A percentile compares a stretch with the other conserved stretches of the same genome.
These are phyloP conservation scores for Gnathonemus longibarbis DNA, from an alignment of 2,113 vertebrate species.

Conservation along the genomic window DNA sequence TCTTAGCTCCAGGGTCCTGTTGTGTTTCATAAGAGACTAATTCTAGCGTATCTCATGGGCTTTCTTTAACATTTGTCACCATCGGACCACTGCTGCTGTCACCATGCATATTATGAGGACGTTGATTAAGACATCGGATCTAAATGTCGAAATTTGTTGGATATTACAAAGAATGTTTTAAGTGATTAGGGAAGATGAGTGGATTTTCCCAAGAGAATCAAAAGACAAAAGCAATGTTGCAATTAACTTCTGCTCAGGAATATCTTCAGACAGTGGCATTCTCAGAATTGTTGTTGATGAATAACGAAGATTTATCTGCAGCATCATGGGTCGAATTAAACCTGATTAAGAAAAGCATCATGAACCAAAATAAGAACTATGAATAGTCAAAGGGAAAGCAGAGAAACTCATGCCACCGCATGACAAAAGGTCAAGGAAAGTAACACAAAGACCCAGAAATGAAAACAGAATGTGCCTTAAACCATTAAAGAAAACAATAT, in stretches of 20 bases:
- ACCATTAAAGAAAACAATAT: neutral
- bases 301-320: neutral
- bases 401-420: neutral
- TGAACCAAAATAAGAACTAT: neutral
- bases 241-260: neutral
- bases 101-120: neutral
- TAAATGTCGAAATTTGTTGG: neutral
- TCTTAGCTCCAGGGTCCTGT: conserved; percentile 44
- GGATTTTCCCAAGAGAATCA: neutral
- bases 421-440: neutral
- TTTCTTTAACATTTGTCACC: neutral
- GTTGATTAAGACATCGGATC: neutral
- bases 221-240: neutral
- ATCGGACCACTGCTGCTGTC: neutral
- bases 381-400: neutral
- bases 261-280: neutral
- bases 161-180: neutral
- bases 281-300: neutral
- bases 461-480: neutral
- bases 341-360: neutral
- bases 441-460: neutral
- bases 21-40: conserved; percentile 57
- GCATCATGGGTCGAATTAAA: neutral
- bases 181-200: neutral
- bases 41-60: conserved; percentile 50